Evolutionary conservation across 2,888 invertebrate species (phyloP).

Genomic region (Exocentrus adspersus): DNA sequence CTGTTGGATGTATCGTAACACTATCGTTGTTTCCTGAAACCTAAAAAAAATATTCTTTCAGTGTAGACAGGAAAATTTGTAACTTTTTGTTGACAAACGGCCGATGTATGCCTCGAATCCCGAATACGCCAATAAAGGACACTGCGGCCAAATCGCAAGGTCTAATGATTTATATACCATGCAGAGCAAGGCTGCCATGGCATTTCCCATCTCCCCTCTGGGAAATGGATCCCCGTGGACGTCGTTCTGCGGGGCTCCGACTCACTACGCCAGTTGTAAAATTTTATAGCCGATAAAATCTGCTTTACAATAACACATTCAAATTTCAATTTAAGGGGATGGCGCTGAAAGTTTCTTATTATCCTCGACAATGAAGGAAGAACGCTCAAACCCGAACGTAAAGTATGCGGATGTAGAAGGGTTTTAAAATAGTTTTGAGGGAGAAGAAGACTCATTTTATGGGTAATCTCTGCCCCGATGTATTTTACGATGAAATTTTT

Average conservation of each 20-base stretch:
- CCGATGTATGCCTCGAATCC: not conserved
- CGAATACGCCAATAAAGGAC: not conserved
- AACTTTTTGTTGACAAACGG: not conserved
- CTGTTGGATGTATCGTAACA: conserved; percentile 48
- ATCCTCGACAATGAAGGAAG: too few species aligned
- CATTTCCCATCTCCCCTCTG: not conserved
- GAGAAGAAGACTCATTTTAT: too few species aligned
- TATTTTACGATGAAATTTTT: too few species aligned
- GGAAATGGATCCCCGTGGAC: not conserved
- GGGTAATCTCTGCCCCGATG: too few species aligned
- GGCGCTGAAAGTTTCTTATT: not conserved
- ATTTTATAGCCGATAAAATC: conserved; percentile 14
- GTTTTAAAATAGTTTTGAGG: too few species aligned
- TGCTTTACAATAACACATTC: conserved; percentile 7
- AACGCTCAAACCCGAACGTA: too few species aligned
- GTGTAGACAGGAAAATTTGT: too few species aligned
- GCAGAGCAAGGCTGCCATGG: not conserved
- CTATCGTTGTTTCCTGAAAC: conserved; percentile 49
- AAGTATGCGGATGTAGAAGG: too few species aligned
- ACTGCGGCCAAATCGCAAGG: not conserved
- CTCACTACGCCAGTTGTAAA: conserved; percentile 9
- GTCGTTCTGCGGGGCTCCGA: not conserved
- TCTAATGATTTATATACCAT: conserved; percentile 3
- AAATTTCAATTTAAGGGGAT: conserved; percentile 9
- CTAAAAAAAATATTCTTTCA: conserved; percentile 42